These are phyloP conservation scores for Pelobates cultripes DNA, from an alignment of 2,797 vertebrate species.

Conservation along the genomic window DNA sequence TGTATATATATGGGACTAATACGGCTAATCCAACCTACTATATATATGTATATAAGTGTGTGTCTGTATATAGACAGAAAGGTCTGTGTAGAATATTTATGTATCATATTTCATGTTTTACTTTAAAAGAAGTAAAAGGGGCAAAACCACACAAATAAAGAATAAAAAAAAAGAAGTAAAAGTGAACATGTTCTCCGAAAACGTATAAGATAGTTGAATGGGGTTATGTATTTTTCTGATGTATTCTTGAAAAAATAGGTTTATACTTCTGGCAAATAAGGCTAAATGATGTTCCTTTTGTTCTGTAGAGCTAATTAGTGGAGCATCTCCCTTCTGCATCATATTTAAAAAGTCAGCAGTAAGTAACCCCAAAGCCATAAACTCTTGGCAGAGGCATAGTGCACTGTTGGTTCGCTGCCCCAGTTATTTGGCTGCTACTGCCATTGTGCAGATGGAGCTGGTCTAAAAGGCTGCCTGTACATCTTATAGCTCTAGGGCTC, in stretches of 20 bases:
- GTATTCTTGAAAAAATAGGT: neutral
- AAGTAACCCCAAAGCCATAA: constrained; percentile 25
- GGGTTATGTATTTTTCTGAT: too few relatives aligned
- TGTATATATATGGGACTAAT: too few relatives aligned
- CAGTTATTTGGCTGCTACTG: neutral
- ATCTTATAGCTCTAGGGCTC: constrained; percentile 22
- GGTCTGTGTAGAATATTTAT: too few relatives aligned
- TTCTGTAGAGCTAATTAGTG: neutral
- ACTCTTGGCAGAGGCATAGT: constrained; percentile 23
- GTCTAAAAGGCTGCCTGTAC: neutral
- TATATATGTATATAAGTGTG: too few relatives aligned
- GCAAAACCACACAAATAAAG: too few relatives aligned
- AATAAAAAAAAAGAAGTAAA: too few relatives aligned
- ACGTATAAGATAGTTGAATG: too few relatives aligned
- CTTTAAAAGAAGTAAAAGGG: too few relatives aligned
- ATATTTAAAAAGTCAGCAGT: neutral
- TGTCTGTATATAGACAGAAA: too few relatives aligned
- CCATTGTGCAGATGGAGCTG: constrained; percentile 39
- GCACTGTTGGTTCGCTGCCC: neutral
- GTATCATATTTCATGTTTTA: too few relatives aligned
- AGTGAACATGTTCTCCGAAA: too few relatives aligned
- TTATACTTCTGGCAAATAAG: neutral
- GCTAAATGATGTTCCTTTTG: neutral
- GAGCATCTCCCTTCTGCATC: neutral
- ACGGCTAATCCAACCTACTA: too few relatives aligned